phyloP scores from a whole-genome alignment of 2,113 vertebrate species.

The Tachysurus vachellii region DNA sequence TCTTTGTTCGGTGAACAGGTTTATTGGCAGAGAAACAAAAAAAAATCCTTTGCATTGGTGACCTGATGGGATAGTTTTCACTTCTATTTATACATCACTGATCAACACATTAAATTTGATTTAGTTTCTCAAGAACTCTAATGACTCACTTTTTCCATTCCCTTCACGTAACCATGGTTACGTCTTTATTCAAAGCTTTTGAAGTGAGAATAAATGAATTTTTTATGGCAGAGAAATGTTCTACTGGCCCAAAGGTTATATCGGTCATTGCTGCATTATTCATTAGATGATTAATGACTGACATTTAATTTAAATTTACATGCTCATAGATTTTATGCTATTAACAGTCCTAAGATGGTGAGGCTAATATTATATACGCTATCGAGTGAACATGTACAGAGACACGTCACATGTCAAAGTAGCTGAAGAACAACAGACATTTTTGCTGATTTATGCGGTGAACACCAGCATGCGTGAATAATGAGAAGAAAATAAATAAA shows the following conservation, averaged over 20 bases:
- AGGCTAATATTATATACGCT: not conserved
- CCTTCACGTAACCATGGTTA: not conserved
- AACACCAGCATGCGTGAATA: not conserved
- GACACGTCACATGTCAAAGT: not conserved
- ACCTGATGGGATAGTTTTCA: not conserved
- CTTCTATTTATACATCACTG: not conserved
- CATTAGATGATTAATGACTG: conserved; percentile 1
- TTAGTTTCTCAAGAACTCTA: not conserved
- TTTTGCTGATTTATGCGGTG: not conserved
- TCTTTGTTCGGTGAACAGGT: not conserved
- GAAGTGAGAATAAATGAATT: not conserved
- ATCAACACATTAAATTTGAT: not conserved
- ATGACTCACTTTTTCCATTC: not conserved
- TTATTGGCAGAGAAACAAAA: not conserved
- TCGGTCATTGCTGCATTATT: not conserved
- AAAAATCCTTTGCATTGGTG: not conserved
- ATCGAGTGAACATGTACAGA: not conserved
- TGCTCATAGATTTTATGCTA: not conserved
- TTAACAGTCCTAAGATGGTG: not conserved
- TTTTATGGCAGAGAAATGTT: not conserved
- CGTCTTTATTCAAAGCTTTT: not conserved
- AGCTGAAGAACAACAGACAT: not conserved
- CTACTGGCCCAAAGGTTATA: not conserved
- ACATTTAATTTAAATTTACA: not conserved
- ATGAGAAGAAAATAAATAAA: too few relatives aligned